phyloP scores from a whole-genome alignment of 2,888 invertebrate genomes.

The Desoria tigrina region DNA sequence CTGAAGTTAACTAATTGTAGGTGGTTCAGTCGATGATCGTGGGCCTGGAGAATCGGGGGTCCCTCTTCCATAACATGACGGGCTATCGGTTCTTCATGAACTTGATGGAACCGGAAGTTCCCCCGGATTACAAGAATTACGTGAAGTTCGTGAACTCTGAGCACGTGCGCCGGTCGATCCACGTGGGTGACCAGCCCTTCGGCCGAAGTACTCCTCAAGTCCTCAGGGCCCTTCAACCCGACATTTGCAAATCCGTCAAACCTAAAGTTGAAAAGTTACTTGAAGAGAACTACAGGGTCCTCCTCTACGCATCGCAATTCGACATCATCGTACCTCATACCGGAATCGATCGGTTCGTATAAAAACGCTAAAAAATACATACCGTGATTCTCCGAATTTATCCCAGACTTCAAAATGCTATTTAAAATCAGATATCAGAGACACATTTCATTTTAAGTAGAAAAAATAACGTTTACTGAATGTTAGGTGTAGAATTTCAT shows the following conservation, averaged over 20 bases:
- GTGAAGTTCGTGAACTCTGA: constrained; percentile 37
- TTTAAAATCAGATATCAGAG: no score
- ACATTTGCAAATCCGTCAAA: constrained; percentile 79
- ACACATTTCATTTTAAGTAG: no score
- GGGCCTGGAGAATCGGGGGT: no score
- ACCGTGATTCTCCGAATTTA: no score
- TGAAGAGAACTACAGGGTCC: constrained; percentile 64
- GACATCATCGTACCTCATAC: constrained; percentile 90
- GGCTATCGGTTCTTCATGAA: constrained; percentile 46
- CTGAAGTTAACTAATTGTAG: no score
- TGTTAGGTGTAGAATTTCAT: no score
- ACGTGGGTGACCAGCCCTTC: constrained; percentile 57
- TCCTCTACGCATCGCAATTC: constrained; percentile 86
- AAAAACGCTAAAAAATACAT: no score
- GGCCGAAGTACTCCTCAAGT: constrained; percentile 59
- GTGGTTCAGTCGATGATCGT: constrained; percentile 45
- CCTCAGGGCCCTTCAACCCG: constrained; percentile 69
- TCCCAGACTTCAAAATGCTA: no score
- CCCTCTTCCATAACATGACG: constrained; percentile 47
- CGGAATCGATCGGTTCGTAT: constrained; percentile 74
- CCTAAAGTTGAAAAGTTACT: constrained; percentile 71
- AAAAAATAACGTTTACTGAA: no score
- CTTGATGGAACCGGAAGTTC: constrained; percentile 39
- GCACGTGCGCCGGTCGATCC: constrained; percentile 53
- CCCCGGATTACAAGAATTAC: constrained; percentile 43